Evolutionary conservation across 2,113 vertebrate genomes (phyloP).

Genomic region (Rhabdomys dilectus): DNA sequence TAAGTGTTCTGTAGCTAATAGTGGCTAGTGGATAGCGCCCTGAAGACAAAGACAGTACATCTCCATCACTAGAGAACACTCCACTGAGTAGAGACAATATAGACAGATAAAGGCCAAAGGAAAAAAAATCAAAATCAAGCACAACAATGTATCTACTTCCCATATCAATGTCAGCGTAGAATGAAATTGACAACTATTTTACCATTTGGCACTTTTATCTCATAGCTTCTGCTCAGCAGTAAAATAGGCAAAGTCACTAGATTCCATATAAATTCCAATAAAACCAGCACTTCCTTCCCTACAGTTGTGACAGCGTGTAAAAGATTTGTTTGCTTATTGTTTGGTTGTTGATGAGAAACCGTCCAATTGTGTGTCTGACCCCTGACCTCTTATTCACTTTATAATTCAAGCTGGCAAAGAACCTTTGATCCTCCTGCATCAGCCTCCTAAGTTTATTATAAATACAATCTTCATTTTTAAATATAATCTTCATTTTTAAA

Average conservation of each 20-base stretch:
- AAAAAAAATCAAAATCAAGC: background rate
- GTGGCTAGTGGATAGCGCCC: rapidly evolving
- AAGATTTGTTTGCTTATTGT: background rate
- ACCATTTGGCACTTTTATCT: background rate
- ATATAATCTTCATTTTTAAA: too few relatives aligned
- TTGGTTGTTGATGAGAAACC: background rate
- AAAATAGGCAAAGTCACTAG: background rate
- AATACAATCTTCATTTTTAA: background rate
- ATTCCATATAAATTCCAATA: too few relatives aligned
- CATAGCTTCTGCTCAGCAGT: constrained; percentile 7
- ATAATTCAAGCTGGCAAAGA: background rate
- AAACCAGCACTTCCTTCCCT: background rate
- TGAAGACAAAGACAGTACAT: background rate
- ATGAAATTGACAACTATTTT: background rate
- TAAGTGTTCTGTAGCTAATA: background rate
- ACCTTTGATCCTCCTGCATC: background rate
- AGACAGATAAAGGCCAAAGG: background rate
- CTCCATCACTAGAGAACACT: background rate
- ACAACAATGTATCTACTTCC: background rate
- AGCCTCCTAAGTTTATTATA: background rate
- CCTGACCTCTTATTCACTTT: background rate
- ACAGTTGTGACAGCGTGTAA: rapidly evolving
- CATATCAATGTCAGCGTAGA: background rate
- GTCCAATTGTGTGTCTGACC: background rate
- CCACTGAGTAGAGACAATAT: background rate